Evolutionary conservation across 2,888 invertebrate genomes (phyloP).

Genomic region (Platycheirus rosarum): DNA sequence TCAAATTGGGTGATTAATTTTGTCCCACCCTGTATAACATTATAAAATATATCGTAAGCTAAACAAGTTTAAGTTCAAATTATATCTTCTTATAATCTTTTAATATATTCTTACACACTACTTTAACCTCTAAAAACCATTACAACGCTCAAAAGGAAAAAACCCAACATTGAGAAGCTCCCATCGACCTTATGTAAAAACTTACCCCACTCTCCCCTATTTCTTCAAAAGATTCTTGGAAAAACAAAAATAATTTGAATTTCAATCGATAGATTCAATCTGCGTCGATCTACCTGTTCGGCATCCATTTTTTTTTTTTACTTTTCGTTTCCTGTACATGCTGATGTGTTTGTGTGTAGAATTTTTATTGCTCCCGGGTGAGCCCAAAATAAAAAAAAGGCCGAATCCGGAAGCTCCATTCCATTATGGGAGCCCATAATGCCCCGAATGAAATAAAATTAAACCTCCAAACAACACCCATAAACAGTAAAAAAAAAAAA

Average conservation of each 20-base stretch:
- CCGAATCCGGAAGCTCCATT: slow-evolving; percentile 19
- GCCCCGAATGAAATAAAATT: slow-evolving; percentile 21
- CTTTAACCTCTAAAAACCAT: too few species aligned
- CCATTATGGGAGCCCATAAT: slow-evolving; percentile 21
- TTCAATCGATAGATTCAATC: slow-evolving; percentile 73
- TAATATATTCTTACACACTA: too few species aligned
- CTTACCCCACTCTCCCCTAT: slow-evolving; percentile 18
- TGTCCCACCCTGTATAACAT: too few species aligned
- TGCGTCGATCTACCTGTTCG: slow-evolving; percentile 53
- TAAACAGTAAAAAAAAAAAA: background rate
- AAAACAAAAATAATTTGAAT: slow-evolving; percentile 66
- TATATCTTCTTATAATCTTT: too few species aligned
- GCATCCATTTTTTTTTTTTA: background rate
- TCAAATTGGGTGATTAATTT: too few species aligned
- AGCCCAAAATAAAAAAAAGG: slow-evolving; percentile 33
- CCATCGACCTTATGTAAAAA: too few species aligned
- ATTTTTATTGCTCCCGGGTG: slow-evolving; percentile 45
- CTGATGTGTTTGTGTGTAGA: slow-evolving; percentile 1
- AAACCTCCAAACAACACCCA: slow-evolving; percentile 7
- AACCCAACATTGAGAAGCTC: too few species aligned
- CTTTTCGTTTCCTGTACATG: background rate
- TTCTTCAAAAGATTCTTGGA: background rate
- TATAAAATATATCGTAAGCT: too few species aligned
- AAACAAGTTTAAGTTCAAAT: too few species aligned
- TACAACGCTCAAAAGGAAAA: too few species aligned